Evolutionary conservation across 2,113 vertebrate genomes (phyloP), one percentile per base, ranked within the genome.

Genomic region (Cyprinus carpio): DNA sequence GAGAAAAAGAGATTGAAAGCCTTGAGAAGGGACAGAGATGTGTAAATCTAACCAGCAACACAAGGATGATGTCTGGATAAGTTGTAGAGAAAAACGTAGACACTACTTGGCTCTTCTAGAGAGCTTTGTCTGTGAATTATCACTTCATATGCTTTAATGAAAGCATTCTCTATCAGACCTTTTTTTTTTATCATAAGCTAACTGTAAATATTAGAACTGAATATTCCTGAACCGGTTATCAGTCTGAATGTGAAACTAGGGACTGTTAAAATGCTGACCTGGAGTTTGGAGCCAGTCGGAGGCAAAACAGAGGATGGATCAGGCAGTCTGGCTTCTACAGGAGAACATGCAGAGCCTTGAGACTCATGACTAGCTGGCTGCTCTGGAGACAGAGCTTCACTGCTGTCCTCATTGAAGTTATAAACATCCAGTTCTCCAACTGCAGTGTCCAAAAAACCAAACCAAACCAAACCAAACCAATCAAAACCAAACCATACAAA

Each of bases 291-390:
- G 86, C 83, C 92, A 29, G 93, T 16, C 5, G 60, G 81, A 43
- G 75, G 51, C 10, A 92, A 91, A 69, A 96, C 94, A 83, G 96
- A 95, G 4, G 96, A 94, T 0, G 94, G 93, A 88, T 97, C 97
- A 31, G 91, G 95, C 6, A 89, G 11, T 93, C 93, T 96, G 88
- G 85, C 90, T 84, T 99, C 98, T 76, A 88, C 93, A 2, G 98
- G 97, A 80, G 98, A 99, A 0, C 96, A 94, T 1, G 93, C 94
- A 54, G 97, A 98, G 65, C 93, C 91, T 90, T 97, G 97, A 12
- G 98, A 98, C 90, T 99, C 98, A 90, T 99, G 98, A 92, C 97
- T 98, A 56, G 96, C 96, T 0, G 97, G 97, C 69, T 97, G 96
- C 88, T 99, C 98, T 0, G 97, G 97, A 84, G 98, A 99, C 90